These are phyloP conservation scores for Phortica magna DNA, from an alignment of 2,888 invertebrate genomes.

Conservation along the genomic window DNA sequence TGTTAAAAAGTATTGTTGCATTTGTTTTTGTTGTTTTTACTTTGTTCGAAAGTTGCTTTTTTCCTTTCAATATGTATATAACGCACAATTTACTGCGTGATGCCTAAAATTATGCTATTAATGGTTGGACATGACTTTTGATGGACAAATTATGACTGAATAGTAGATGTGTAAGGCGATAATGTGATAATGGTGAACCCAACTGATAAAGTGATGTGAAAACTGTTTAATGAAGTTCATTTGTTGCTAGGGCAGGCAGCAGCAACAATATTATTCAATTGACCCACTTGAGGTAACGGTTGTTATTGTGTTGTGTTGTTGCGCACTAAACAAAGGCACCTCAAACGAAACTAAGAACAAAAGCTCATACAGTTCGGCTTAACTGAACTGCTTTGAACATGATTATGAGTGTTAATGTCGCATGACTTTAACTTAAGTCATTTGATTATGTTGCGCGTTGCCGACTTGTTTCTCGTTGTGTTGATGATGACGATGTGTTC, in stretches of 20 bases:
- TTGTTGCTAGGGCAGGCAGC: no score
- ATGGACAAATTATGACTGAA: not conserved
- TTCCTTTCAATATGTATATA: not conserved
- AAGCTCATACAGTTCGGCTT: no score
- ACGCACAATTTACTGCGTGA: not conserved
- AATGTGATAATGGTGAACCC: not conserved
- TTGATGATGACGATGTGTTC: not conserved
- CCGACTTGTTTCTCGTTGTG: not conserved
- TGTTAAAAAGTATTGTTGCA: not conserved
- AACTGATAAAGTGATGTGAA: not conserved
- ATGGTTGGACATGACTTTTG: not conserved
- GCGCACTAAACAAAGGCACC: no score
- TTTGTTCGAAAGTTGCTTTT: not conserved
- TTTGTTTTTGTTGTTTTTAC: not conserved
- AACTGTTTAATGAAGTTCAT: no score
- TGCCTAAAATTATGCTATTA: conserved; percentile 6
- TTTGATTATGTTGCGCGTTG: conserved; percentile 15
- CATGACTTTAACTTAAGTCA: not conserved
- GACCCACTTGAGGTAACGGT: no score
- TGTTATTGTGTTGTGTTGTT: no score
- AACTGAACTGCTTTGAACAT: no score
- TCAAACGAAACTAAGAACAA: no score
- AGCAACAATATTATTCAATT: no score
- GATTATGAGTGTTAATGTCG: no score
- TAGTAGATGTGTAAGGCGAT: not conserved